Evolutionary conservation across 1,140 invertebrate species (phyloP).

Genomic region (Lepidostoma basale): DNA sequence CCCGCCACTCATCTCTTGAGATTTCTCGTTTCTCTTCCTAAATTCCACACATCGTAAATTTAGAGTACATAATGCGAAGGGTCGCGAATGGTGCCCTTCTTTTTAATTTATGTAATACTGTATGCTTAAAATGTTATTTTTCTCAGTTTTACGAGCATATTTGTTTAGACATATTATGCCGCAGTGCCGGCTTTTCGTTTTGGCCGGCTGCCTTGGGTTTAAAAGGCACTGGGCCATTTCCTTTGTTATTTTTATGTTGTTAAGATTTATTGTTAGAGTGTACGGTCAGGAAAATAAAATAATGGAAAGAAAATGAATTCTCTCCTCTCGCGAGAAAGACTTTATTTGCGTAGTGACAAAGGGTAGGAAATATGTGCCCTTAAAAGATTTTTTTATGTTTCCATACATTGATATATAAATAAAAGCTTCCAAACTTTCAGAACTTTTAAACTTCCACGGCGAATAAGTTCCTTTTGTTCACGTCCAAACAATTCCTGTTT

Average conservation of each 20-base stretch:
- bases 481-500: too few species aligned
- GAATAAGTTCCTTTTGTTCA: too few species aligned
- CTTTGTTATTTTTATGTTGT: constrained; percentile 46
- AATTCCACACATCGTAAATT: neutral
- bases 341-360: constrained; percentile 34
- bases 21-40: neutral
- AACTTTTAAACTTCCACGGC: too few species aligned
- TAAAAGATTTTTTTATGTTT: constrained; percentile 19
- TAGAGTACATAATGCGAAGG: neutral
- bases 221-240: constrained; percentile 45
- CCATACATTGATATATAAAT: constrained; percentile 17
- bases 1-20: too few species aligned
- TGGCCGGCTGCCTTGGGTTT: constrained; percentile 44
- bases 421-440: neutral
- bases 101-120: constrained; percentile 20
- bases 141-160: constrained; percentile 25
- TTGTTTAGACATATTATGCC: constrained; percentile 40
- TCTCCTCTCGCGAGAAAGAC: constrained; percentile 23
- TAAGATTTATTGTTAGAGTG: constrained; percentile 44
- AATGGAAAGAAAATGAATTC: constrained; percentile 37
- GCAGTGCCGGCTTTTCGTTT: constrained; percentile 46
- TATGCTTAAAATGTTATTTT: constrained; percentile 30
- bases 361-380: constrained; percentile 20
- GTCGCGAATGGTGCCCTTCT: neutral
- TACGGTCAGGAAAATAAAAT: constrained; percentile 42